phyloP scores from a whole-genome alignment of 2,888 invertebrate species.

The Drosophila ustulata region DNA sequence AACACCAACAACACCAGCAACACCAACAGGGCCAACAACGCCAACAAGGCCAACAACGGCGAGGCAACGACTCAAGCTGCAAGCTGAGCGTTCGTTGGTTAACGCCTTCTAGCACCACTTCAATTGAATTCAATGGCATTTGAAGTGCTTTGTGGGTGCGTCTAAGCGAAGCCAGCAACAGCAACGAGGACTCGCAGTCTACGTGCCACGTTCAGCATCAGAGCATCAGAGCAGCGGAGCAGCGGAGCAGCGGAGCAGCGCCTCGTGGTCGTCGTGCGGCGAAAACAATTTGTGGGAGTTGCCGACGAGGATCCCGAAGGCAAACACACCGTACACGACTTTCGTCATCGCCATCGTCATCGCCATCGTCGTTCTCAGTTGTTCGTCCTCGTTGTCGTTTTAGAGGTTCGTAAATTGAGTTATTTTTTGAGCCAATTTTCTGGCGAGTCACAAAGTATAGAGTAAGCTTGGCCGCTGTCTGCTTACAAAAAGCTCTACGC shows the following conservation, averaged over 20 bases:
- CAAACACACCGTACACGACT: conserved; percentile 31
- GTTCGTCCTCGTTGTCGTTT: conserved; percentile 25
- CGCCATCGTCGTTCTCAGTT: too few relatives aligned
- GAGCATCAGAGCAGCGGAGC: conserved; percentile 18
- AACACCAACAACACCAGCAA: not conserved
- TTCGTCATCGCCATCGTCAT: not conserved
- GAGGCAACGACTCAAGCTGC: conserved; percentile 27
- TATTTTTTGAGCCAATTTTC: conserved; percentile 61
- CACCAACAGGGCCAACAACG: too few relatives aligned
- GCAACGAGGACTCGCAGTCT: conserved; percentile 24
- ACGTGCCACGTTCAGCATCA: conserved; percentile 8
- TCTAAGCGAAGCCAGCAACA: conserved; percentile 61
- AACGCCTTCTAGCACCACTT: conserved; percentile 76
- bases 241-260: not conserved
- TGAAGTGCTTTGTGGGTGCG: conserved; percentile 74
- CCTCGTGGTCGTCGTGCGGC: conserved; percentile 35
- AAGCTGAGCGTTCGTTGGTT: conserved; percentile 73
- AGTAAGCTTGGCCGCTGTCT: conserved; percentile 20
- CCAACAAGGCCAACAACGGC: not conserved
- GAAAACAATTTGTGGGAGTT: conserved; percentile 63
- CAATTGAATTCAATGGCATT: conserved; percentile 62
- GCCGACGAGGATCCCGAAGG: conserved; percentile 54
- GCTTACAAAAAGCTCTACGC: conserved; percentile 49
- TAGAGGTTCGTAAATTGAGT: conserved; percentile 69
- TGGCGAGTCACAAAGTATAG: conserved; percentile 42